These are phyloP conservation scores for Lasaia peninsularis DNA, from an alignment of 1,140 invertebrate genomes.

Conservation along the genomic window DNA sequence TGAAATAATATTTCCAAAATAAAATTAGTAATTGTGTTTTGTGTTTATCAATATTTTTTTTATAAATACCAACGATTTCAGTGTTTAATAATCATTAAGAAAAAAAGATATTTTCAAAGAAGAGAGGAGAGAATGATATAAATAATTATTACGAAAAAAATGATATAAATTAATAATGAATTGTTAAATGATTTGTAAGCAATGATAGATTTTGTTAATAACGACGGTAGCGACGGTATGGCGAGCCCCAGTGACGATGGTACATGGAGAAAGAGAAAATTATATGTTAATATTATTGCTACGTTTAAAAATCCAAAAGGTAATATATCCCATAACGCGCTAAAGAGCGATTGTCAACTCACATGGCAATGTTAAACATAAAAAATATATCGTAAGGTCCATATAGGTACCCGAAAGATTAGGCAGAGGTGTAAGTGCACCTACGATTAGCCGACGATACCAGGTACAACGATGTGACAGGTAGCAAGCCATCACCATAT, in stretches of 20 bases:
- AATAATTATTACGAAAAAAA: not conserved
- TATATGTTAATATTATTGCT: constrained; percentile 26
- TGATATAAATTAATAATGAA: not conserved
- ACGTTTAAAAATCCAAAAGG: not conserved
- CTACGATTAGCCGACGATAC: too few relatives aligned
- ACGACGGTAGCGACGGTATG: constrained; percentile 4
- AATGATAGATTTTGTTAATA: constrained; percentile 4
- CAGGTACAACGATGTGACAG: too few relatives aligned
- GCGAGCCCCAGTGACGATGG: constrained; percentile 15
- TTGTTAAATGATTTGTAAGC: constrained; percentile 4
- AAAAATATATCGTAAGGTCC: too few relatives aligned
- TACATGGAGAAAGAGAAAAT: constrained; percentile 32
- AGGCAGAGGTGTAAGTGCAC: too few relatives aligned
- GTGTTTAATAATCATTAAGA: not conserved
- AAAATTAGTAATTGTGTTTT: not conserved
- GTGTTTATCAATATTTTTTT: not conserved
- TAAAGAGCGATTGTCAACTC: too few relatives aligned
- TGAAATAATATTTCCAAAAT: too few relatives aligned
- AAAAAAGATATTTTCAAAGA: not conserved
- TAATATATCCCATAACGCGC: too few relatives aligned
- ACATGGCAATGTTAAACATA: too few relatives aligned
- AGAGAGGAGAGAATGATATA: too few relatives aligned
- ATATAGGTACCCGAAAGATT: too few relatives aligned
- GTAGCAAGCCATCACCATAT: too few relatives aligned
- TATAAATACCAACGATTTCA: not conserved